Evolutionary conservation across 1,140 invertebrate genomes (phyloP).

Genomic region (Sinella curviseta): DNA sequence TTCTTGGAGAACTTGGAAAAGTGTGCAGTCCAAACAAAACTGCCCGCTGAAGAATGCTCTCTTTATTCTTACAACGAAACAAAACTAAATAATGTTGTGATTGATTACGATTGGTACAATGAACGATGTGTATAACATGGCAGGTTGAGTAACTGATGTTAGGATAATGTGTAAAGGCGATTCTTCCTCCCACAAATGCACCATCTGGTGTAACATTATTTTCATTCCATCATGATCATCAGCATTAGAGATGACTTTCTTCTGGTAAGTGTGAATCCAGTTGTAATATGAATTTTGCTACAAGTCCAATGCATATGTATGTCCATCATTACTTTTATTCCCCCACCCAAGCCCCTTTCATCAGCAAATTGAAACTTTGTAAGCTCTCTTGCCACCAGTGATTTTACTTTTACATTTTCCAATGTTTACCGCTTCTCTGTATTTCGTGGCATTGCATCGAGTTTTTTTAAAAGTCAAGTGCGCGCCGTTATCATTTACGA

Average conservation of each 20-base stretch:
- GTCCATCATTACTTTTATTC: background rate
- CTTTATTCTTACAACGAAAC: background rate
- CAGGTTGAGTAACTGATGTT: background rate
- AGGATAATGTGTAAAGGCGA: background rate
- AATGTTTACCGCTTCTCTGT: background rate
- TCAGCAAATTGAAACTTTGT: slow-evolving; percentile 12
- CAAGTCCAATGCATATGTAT: background rate
- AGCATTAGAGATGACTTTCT: no score
- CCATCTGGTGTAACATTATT: background rate
- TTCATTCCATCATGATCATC: background rate
- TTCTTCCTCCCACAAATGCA: background rate
- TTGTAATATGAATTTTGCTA: no score
- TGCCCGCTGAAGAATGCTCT: no score
- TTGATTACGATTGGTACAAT: slow-evolving; percentile 9
- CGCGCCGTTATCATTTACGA: no score
- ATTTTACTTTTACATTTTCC: background rate
- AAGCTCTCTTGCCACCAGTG: background rate
- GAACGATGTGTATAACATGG: slow-evolving; percentile 23
- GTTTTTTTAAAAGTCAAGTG: background rate
- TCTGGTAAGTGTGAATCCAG: no score
- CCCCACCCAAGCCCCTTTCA: background rate
- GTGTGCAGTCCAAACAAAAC: no score
- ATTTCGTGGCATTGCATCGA: background rate
- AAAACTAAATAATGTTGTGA: background rate
- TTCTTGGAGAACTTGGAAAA: no score